Base-by-base conservation (phyloP, 2,797 vertebrate species). In the Gephyroberyx darwinii region DNA sequence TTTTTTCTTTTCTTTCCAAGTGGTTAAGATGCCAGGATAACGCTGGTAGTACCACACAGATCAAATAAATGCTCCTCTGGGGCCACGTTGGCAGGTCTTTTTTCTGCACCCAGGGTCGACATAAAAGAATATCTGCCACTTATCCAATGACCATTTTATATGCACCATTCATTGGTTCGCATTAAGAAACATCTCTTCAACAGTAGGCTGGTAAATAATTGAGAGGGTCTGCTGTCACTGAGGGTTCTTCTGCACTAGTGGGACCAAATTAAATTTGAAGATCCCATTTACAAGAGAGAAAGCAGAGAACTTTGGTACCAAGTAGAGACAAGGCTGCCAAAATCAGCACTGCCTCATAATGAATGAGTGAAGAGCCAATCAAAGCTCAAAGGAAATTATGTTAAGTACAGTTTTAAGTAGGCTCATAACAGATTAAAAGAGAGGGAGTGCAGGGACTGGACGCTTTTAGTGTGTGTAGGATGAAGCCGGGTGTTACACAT, bases 161-260 rank as follows among this genome's bases (percentile, higher is more conserved):
- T 91, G 83, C 89, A 84, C 69, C 56, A 59, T 55, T 89, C 90
- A 92, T 90, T 90, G 89, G 89, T 91, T 91, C 88, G 62, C 89
- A 91, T 92, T 87, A 90, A 85, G 82, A 77, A 84, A 86, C 85
- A 84, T 86, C 80, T 87, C 85, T 83, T 89, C 71, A 85, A 85
- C 87, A 85, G 85, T 66, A 71, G 77, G 73, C 74, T 71, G 56
- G 84, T 93, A 85, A 92, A 93, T 92, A 87, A 93, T 91, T 92
- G 74, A 92, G 69, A 86, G 75, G 58, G 82, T 86, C 71, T 76
- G 74, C 85, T 86, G 84, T 90, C 81, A 85, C 69, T 74, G 54
- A 74, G 67, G 65, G 64, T 78, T 86, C 69, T 22, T 75, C 74
- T 68, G 73, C 64, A 80, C 84, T 53, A 71, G 66, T 70, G 87